Conservation (phyloP, 2,113 vertebrate species). For the Catagonus wagneri region DNA sequence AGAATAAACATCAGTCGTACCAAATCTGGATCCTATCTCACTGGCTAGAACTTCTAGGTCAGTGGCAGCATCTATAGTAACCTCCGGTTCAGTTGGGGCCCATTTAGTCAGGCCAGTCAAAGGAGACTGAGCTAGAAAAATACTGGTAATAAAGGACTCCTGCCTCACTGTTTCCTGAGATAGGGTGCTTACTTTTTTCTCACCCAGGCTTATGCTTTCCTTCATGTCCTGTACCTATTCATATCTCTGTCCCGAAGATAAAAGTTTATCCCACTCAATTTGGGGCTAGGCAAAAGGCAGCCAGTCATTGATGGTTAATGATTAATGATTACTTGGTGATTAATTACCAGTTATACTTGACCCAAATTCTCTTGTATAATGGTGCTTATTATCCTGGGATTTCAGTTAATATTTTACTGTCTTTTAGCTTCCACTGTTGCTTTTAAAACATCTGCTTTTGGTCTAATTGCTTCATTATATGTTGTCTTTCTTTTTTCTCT, state of each 20-base stretch:
- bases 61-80: neutral
- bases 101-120: neutral
- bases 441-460: neutral
- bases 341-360: neutral
- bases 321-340: neutral
- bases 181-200: neutral
- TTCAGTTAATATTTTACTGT: constrained; percentile 19
- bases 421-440: neutral
- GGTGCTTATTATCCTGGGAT: neutral
- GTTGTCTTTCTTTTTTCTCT: neutral
- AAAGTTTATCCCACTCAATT: neutral
- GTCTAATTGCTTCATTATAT: neutral
- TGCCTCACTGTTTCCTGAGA: neutral
- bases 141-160: neutral
- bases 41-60: neutral
- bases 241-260: neutral
- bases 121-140: neutral
- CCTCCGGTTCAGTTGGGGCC: neutral
- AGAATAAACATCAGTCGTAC: constrained; percentile 15
- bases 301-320: neutral
- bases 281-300: constrained; percentile 13
- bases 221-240: neutral
- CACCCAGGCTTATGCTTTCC: neutral
- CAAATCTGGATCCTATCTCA: constrained; percentile 34
- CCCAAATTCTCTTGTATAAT: constrained; percentile 8